Conservation (phyloP, 2,888 invertebrate species). For the Uloborus plumipes region DNA sequence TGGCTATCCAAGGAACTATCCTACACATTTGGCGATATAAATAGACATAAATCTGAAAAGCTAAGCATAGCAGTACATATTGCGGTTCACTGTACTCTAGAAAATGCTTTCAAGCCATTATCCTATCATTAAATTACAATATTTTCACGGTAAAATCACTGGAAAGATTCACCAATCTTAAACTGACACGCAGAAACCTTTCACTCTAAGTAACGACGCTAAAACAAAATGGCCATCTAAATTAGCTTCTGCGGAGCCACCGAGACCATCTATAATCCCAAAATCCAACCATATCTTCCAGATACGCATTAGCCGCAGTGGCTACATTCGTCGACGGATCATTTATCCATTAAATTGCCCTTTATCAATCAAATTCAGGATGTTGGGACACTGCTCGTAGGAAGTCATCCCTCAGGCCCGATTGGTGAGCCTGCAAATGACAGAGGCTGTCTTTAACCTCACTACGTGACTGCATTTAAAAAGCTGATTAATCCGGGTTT, state of each 20-base stretch:
- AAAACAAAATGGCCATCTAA: constrained; percentile 17
- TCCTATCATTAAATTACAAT: no score
- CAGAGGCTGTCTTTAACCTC: constrained; percentile 26
- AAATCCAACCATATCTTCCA: constrained; percentile 13
- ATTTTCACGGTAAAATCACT: no score
- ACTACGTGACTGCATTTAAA: constrained; percentile 38
- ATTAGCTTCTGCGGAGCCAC: constrained; percentile 14
- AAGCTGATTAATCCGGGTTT: constrained; percentile 33
- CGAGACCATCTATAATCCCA: constrained; percentile 39
- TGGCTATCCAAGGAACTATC: no score
- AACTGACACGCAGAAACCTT: no score
- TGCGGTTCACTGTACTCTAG: no score
- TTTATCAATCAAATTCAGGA: constrained; percentile 17
- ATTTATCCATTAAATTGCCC: constrained; percentile 35
- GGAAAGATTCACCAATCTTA: no score
- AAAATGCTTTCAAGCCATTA: no score
- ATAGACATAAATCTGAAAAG: no score
- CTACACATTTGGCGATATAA: no score
- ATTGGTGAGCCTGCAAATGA: constrained; percentile 34
- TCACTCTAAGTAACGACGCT: no score
- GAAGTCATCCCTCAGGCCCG: constrained; percentile 32
- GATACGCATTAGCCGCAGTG: constrained; percentile 10
- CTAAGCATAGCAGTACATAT: no score
- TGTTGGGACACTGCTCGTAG: constrained; percentile 6
- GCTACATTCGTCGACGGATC: neutral